Evolutionary conservation across 1,140 invertebrate genomes (phyloP).

Genomic region (Anthonomus grandis): DNA sequence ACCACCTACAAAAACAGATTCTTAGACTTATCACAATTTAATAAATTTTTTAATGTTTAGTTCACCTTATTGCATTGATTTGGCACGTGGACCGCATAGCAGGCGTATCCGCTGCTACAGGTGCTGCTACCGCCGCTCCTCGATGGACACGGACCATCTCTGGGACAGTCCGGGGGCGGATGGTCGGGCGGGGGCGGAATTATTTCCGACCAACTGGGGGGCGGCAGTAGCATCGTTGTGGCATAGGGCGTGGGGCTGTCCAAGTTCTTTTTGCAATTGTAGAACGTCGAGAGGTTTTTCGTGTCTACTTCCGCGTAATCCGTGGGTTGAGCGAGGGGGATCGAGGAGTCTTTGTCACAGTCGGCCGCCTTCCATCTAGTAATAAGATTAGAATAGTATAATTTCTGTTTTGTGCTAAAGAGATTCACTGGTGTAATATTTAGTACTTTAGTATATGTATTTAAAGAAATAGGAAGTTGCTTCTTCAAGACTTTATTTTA

Average conservation of each 20-base stretch:
- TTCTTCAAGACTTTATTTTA: too few species aligned
- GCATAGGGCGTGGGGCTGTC: slow-evolving; percentile 79
- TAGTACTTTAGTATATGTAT: too few species aligned
- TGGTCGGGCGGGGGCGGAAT: slow-evolving; percentile 77
- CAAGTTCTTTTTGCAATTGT: slow-evolving; percentile 58
- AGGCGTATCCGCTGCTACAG: slow-evolving; percentile 45
- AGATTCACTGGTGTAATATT: too few species aligned
- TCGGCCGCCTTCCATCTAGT: slow-evolving; percentile 60
- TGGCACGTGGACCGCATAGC: slow-evolving; percentile 44
- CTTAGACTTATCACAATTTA: background rate
- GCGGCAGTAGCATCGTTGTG: slow-evolving; percentile 64
- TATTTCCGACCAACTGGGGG: slow-evolving; percentile 75
- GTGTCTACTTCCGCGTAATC: slow-evolving; percentile 79
- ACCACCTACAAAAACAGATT: slow-evolving; percentile 16
- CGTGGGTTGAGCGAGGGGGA: slow-evolving; percentile 49
- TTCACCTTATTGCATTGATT: slow-evolving; percentile 23
- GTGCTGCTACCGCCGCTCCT: slow-evolving; percentile 38
- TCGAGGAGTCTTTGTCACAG: slow-evolving; percentile 60
- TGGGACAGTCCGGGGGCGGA: slow-evolving; percentile 60
- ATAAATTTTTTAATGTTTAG: background rate
- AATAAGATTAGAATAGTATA: too few species aligned
- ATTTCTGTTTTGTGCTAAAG: too few species aligned
- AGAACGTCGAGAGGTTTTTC: slow-evolving; percentile 72
- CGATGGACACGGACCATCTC: slow-evolving; percentile 40
- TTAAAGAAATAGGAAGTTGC: too few species aligned